A percentile compares a stretch with the other conserved stretches of the same genome.
Evolutionary conservation across 1,140 invertebrate species (phyloP).

Genomic region (Mactra quadrangularis): DNA sequence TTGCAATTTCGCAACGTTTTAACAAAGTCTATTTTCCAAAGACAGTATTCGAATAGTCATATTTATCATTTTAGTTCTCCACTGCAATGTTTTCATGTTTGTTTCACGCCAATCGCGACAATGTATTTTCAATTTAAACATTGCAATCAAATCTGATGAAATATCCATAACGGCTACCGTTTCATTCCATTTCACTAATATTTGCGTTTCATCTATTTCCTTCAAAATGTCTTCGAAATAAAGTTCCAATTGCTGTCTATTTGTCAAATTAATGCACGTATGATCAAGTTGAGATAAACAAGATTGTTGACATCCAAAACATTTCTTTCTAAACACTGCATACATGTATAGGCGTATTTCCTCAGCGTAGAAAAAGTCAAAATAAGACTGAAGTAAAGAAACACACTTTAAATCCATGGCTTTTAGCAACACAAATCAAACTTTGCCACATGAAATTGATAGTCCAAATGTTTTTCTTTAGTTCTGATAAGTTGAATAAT

Average conservation of each 20-base stretch:
- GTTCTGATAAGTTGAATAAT: too few relatives aligned
- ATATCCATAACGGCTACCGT: neutral
- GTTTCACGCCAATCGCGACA: too few relatives aligned
- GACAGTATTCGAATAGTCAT: conserved; percentile 15
- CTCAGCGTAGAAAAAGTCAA: conserved; percentile 17
- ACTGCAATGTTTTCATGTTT: too few relatives aligned
- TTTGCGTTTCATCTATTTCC: conserved; percentile 3
- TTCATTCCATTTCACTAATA: conserved; percentile 2
- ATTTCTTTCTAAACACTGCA: conserved; percentile 6
- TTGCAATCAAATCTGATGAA: neutral
- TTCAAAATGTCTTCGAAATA: conserved; percentile 14
- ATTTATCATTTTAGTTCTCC: too few relatives aligned
- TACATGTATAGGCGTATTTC: neutral
- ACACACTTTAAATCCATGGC: conserved; percentile 21
- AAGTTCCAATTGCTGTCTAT: too few relatives aligned
- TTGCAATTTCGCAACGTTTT: neutral
- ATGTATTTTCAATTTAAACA: conserved; percentile 23
- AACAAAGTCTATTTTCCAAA: too few relatives aligned
- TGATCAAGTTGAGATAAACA: too few relatives aligned
- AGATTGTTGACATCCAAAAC: conserved; percentile 19
- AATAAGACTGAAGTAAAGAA: too few relatives aligned
- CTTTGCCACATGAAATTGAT: too few relatives aligned
- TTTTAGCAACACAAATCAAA: too few relatives aligned
- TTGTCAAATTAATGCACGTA: too few relatives aligned
- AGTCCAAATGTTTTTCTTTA: too few relatives aligned